Percentiles rank a stretch among this genome's conserved stretches.
Evolutionary conservation across 2,797 vertebrate genomes (phyloP).

Genomic region (Hippopotamyrus pictus): DNA sequence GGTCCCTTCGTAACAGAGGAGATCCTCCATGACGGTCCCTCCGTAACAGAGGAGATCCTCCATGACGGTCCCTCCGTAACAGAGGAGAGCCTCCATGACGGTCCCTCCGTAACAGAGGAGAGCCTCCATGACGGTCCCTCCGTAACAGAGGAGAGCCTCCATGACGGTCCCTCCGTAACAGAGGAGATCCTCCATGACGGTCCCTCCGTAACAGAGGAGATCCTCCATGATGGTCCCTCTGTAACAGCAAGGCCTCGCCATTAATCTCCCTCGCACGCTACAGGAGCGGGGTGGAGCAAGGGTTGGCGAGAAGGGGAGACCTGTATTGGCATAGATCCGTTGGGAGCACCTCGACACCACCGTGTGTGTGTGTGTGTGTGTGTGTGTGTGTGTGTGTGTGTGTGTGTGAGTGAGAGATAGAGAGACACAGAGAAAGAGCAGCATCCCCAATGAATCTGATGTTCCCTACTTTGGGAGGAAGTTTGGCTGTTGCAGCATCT

Average conservation of each 20-base stretch:
- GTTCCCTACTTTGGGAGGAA: neutral
- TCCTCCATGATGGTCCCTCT: neutral
- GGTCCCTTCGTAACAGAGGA: too few relatives aligned
- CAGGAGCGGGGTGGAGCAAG: neutral
- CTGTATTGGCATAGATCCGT: neutral
- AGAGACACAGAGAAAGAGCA: neutral
- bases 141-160: conserved; percentile 18
- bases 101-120: neutral
- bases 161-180: too few relatives aligned
- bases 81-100: neutral
- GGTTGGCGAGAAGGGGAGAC: neutral
- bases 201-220: too few relatives aligned
- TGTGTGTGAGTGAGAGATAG: neutral
- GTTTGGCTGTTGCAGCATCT: neutral
- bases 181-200: too few relatives aligned
- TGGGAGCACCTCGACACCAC: neutral
- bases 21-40: too few relatives aligned
- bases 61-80: conserved; percentile 13
- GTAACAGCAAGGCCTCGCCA: conserved; percentile 25
- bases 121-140: conserved; percentile 20
- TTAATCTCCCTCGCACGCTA: conserved; percentile 18
- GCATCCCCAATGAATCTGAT: neutral
- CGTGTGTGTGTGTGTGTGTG: neutral
- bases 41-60: too few relatives aligned
- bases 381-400: neutral